Evolutionary conservation across 2,113 vertebrate species (phyloP), one percentile per base, ranked within the genome.

Genomic region (Barbus barbus): DNA sequence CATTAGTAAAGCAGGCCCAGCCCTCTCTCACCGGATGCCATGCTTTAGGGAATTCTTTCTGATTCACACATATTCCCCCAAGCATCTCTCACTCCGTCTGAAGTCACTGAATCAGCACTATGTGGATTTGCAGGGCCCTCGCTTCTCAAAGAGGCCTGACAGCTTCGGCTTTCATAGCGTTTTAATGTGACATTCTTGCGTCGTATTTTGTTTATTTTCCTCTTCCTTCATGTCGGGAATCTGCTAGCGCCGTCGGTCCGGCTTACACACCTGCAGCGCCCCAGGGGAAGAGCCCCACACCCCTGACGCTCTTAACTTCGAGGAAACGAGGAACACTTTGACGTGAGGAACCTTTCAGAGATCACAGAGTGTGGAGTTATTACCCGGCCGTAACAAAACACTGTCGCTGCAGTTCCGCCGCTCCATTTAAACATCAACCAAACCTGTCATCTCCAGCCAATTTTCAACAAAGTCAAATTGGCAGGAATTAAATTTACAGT

Each of bases 181-280:
- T 12, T 38, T 38, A 38, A 38, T 38, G 38, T 38, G 74, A 83
- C 83, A 87, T 85, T 88, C 87, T 81, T 81, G 53, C 38, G 2
- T 48, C 44, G 60, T 79, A 60, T 87, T 87, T 88, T 90, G 85
- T 90, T 90, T 89, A 86, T 87, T 80, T 81, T 84, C 38, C 41
- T 81, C 78, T 84, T 83, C 51, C 75, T 83, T 44, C 0, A 44
- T 44, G 41, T 44, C 2, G 41, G 51, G 82, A 44, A 76, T 84
- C 75, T 78, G 69, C 56, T 44, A 41, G 79, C 58, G 24, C 63
- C 87, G 84, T 86, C 85, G 69, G 80, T 75, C 88, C 88, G 60
- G 87, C 82, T 86, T 81, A 58, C 87, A 81, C 93, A 94, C 92
- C 92, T 94, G 93, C 90, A 91, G 81, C 16, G 91, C 93, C 92